Conservation (phyloP, 2,888 invertebrate genomes). For the Caenorhabditis sp. region DNA sequence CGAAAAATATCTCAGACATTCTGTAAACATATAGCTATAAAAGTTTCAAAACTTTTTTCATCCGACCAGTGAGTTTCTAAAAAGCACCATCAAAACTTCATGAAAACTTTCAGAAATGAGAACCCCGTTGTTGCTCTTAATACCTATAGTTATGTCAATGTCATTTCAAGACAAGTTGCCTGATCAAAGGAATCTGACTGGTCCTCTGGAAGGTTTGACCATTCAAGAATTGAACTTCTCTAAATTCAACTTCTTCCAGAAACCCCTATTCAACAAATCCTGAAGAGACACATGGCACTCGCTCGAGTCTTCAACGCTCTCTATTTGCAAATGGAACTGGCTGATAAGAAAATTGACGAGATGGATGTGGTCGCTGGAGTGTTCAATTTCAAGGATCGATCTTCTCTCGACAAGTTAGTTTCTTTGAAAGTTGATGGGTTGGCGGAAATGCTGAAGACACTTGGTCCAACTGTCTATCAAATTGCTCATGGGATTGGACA, state of each 20-base stretch:
- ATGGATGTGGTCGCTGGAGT: conserved; percentile 8
- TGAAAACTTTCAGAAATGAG: neutral
- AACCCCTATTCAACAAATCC: neutral
- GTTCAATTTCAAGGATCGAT: conserved; percentile 4
- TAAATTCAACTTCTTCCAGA: no score
- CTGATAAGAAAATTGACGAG: neutral
- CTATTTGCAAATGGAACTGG: conserved; percentile 7
- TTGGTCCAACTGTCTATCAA: neutral
- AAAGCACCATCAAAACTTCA: neutral
- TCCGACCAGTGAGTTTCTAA: neutral
- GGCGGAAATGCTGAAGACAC: neutral
- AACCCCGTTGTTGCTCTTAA: neutral
- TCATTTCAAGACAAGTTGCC: neutral
- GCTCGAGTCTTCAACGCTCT: conserved; percentile 9
- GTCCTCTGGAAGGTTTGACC: neutral
- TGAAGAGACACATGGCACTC: neutral
- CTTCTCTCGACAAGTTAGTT: conserved; percentile 11
- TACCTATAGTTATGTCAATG: neutral
- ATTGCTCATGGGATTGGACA: neutral
- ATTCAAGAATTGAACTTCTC: no score
- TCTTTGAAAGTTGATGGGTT: conserved; percentile 20
- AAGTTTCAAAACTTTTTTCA: no score
- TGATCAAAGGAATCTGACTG: neutral
- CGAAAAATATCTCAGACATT: no score
- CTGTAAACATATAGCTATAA: no score